Conservation (phyloP, 2,888 invertebrate genomes). For the Rambutsinella grinnellia region DNA sequence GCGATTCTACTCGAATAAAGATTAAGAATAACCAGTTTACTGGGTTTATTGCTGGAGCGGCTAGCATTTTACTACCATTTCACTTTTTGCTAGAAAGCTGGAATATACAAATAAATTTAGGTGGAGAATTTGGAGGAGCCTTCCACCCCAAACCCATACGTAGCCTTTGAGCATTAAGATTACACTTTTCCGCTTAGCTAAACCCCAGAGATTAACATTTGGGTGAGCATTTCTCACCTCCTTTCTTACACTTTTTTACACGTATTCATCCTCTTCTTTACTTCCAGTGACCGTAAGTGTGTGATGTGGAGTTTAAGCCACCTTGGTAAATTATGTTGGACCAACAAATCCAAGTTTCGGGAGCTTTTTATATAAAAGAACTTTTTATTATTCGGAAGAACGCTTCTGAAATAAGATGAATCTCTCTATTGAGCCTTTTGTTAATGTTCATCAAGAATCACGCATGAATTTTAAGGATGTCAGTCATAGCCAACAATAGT, state of each 20-base stretch:
- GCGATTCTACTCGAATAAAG: no score
- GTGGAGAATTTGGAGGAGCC: no score
- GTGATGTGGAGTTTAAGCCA: not conserved
- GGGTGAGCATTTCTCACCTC: constrained; percentile 35
- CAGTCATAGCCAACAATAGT: constrained; percentile 18
- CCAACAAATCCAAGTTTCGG: constrained; percentile 44
- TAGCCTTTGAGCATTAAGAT: no score
- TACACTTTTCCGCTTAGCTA: no score
- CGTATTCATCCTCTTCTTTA: not conserved
- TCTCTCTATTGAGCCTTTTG: constrained; percentile 13
- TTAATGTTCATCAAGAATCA: constrained; percentile 42
- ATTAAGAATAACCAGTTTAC: no score
- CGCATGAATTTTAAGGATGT: constrained; percentile 50
- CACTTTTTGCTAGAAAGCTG: no score
- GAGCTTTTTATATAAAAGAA: not conserved
- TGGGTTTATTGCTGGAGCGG: no score
- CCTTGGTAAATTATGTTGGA: constrained; percentile 46
- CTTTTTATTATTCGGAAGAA: not conserved
- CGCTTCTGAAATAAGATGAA: not conserved
- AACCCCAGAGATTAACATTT: constrained; percentile 10
- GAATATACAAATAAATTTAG: no score
- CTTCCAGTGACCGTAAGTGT: not conserved
- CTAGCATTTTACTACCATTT: no score
- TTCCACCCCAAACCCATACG: no score
- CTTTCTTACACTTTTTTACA: constrained; percentile 3